Base-by-base conservation (phyloP, 2,888 invertebrate genomes). In the Halictus ligatus region DNA sequence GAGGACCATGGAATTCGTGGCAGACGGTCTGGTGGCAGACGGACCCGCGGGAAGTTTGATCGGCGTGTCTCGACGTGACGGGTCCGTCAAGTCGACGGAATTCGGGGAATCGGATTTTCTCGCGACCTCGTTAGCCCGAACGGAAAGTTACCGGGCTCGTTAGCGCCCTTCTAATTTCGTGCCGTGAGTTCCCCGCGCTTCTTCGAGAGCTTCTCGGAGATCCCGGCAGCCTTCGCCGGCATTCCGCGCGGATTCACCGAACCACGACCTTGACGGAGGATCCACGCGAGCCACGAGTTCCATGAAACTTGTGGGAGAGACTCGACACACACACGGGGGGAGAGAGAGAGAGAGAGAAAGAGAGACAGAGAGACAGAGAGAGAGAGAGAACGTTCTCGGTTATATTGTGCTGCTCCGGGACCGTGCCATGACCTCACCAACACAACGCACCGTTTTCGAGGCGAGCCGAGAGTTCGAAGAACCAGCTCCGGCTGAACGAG, bases 251-350 rank as follows among this genome's bases (percentile, higher is more conserved):
- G 81, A 88, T 78, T 73, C 79, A 75, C 40, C 29, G 76, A 72
- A 76, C 74, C 78, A 74, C 88, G 89, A 88, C 90, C 87, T 90
- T 90, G 84, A 79, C 72, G 78, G 64, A 80, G 87, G 90, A 89
- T 84, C 74, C 85, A 29, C 12, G 40, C 81, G 78, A 77, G 84
- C 75, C 83, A 80, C 67, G 88, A 88, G 87, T 90, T 90, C 71
- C 50, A 77, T 72, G 88, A 91, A 91, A 89, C 87, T 91, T 89
- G 83, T 72, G 86, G 83, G 85, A 88, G 87, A 87, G 58, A 88
- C 75, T 84, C 64, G 71, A 82, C 73, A 60, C 35, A 35, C 3
- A 3, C 3, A 3, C 3, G 4, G 1, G 4, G 25, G 13, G 5
- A 3, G 15, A 60, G 60, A 60, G 35, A 35, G 35, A 35, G 35